Evolutionary conservation across 2,797 vertebrate species (phyloP), one percentile per base, ranked within the genome.

Genomic region (Rallus crepitans): DNA sequence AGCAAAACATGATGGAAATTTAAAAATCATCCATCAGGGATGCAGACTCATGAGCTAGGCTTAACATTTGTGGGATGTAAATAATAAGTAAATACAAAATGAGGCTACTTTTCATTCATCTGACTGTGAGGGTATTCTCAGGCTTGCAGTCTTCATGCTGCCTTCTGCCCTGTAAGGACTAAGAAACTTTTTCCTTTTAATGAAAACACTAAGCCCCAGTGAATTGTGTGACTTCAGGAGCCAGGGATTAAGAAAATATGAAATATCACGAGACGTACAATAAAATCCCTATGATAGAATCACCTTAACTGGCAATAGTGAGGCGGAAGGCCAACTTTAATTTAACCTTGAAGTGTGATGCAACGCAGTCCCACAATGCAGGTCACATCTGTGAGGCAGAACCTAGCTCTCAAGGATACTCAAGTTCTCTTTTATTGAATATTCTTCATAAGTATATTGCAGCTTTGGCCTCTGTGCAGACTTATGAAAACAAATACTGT

Each of bases 381-480:
- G 93, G 93, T 91, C 93, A 94, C 93, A 94, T 86, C 69, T 96
- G 82, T 93, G 66, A 94, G 52, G 66, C 93, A 94, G 93, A 96
- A 76, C 65, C 50, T 77, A 63, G 42, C 66, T 88, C 63, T 94
- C 82, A 88, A 50, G 9, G 3, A 94, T 69, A 82, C 70, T 90
- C 59, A 93, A 64, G 45, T 88, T 95, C 69, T 91, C 57, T 94
- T 94, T 94, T 91, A 84, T 83, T 94, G 88, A 88, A 95, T 97
- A 91, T 84, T 88, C 59, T 91, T 94, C 64, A 18, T 86, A 88
- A 90, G 24, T 72, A 37, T 90, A 72, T 89, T 92, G 37, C n/a
- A 91, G 37, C 21, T 94, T 91, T 90, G 63, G 70, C 45, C 80
- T 86, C 65, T 86, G 42, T 78, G 70, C 84, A 86, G 55, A 76